Base-by-base conservation (phyloP, 1,140 invertebrate species). In the Scaptomyza pallida region DNA sequence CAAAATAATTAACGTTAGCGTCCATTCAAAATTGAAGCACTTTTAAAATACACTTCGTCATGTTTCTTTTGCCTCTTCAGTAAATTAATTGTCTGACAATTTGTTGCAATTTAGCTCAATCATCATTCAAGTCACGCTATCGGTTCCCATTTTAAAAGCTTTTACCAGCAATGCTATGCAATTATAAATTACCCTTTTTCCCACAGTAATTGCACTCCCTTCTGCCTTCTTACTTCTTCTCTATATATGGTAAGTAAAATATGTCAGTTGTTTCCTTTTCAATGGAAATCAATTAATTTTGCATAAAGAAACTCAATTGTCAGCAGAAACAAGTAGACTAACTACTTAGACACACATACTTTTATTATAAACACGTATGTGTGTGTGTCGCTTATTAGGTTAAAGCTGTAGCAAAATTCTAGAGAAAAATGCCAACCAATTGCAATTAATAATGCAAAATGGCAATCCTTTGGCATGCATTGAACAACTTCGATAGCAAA, bases 201-300 rank as follows among this genome's bases (percentile, higher is more conserved):
- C 19, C 43, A 55, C 51, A 47, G 30, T 40, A 17, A 19, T 41
- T 50, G 5, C 2, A 23, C 3, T 12, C 26, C 43, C 43, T 30
- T 23, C n/a, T 26, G 17, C 16, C 41, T 37, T 44, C 21, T 21
- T 13, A 19, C 12, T 40, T 5, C 2, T 15, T 5, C 35, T 35
- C 15, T 15, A 5, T 15, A n/a, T n/a, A n/a, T n/a, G n/a, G n/a
- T n/a, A 47, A 8, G 40, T 26, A 45, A 81, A 80, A 55, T 74
- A 63, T 81, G 81, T 86, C 81, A 86, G 72, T 71, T 85, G 54
- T 50, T 40, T 47, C 64, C 26, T 61, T 80, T 85, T 86, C 69
- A 71, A 86, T 80, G 45, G 77, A 85, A 85, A 80, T 81, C 81
- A 86, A 85, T 85, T 85, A 85, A 85, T 85, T 86, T 77, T 86